A percentile compares a stretch with the other conserved stretches of the same genome.
Evolutionary conservation across 2,888 invertebrate genomes (phyloP).

Genomic region (Cataglyphis cursor): DNA sequence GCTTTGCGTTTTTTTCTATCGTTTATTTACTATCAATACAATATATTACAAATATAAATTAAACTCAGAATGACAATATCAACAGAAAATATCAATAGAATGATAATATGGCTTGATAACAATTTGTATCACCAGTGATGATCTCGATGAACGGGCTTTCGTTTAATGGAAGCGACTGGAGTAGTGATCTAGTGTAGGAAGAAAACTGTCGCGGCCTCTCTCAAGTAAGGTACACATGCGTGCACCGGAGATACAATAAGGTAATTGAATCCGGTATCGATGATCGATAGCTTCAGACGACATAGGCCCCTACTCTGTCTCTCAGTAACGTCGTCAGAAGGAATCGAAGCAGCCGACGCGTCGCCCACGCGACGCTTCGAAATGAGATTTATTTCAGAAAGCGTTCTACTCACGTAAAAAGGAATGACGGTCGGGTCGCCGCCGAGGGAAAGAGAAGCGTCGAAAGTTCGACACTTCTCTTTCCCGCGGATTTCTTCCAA

Average conservation of each 20-base stretch:
- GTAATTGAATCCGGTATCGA: constrained; percentile 75
- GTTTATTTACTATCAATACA: not conserved
- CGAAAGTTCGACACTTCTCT: constrained; percentile 35
- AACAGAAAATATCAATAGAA: not conserved
- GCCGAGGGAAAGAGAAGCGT: constrained; percentile 3
- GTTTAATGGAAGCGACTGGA: constrained; percentile 23
- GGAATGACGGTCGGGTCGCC: constrained; percentile 17
- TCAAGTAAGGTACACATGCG: constrained; percentile 68
- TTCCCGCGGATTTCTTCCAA: constrained; percentile 28
- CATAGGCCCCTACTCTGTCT: constrained; percentile 62
- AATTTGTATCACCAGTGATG: constrained; percentile 4
- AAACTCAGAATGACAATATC: not conserved
- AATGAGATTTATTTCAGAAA: constrained; percentile 60
- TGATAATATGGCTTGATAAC: not conserved
- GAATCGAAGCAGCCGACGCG: constrained; percentile 74
- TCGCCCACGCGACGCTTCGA: constrained; percentile 67
- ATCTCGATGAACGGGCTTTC: not conserved
- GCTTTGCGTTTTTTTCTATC: not conserved
- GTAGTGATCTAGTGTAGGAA: constrained; percentile 14
- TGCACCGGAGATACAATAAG: constrained; percentile 70
- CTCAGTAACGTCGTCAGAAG: constrained; percentile 64
- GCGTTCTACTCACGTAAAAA: constrained; percentile 48
- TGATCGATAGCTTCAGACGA: constrained; percentile 74
- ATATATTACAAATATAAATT: not conserved
- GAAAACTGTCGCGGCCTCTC: constrained; percentile 12